phyloP scores from a whole-genome alignment of 2,888 invertebrate genomes.

The Craniophora ligustri region DNA sequence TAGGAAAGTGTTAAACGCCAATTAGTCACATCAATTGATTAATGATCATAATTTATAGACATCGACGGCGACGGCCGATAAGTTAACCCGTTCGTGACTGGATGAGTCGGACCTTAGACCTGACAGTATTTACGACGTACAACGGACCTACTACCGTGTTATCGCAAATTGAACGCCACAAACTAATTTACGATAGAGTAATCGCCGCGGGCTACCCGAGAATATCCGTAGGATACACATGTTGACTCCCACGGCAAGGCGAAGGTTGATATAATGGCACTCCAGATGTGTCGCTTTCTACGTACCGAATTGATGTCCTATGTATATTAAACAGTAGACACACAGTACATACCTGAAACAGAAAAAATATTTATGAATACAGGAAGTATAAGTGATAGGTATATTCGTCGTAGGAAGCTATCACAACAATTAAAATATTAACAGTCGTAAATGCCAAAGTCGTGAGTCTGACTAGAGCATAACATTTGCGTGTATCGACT shows the following conservation, averaged over 20 bases:
- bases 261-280: conserved; percentile 34
- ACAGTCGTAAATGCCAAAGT: conserved; percentile 17
- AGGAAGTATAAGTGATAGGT: too few species aligned
- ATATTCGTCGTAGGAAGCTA: background rate
- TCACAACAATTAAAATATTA: background rate
- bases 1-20: conserved; percentile 37
- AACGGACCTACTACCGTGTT: conserved; percentile 65
- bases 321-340: conserved; percentile 16
- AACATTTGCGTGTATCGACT: conserved; percentile 27
- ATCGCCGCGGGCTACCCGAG: conserved; percentile 54
- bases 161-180: conserved; percentile 69
- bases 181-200: conserved; percentile 63
- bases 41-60: conserved; percentile 50
- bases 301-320: conserved; percentile 50
- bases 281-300: conserved; percentile 52
- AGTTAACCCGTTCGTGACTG: conserved; percentile 50
- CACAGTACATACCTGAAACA: conserved; percentile 69
- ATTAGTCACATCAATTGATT: conserved; percentile 51
- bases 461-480: conserved; percentile 9
- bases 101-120: conserved; percentile 54
- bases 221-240: conserved; percentile 40
- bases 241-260: conserved; percentile 46
- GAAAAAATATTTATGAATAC: conserved; percentile 41
- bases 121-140: conserved; percentile 57
- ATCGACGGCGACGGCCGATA: conserved; percentile 27